phyloP scores from a whole-genome alignment of 1,140 invertebrate species.

The Plectus sambesii region DNA sequence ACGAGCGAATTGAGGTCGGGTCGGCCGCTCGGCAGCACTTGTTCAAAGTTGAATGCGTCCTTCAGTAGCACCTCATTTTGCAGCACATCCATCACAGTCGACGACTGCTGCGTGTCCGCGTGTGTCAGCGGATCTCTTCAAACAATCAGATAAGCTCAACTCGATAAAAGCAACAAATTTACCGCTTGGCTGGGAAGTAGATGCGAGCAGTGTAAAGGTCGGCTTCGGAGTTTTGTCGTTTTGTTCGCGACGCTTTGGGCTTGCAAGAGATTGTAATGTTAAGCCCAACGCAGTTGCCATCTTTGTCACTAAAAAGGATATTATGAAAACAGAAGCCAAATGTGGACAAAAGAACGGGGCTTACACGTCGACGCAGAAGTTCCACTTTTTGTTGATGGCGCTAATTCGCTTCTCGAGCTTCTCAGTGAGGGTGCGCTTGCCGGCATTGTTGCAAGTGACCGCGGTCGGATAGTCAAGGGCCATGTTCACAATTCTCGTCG shows the following conservation, averaged over 20 bases:
- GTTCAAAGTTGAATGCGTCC: slow-evolving; percentile 39
- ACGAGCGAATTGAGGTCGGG: slow-evolving; percentile 76
- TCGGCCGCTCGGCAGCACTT: slow-evolving; percentile 73
- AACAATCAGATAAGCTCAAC: background rate
- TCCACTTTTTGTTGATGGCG: slow-evolving; percentile 34
- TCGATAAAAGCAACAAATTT: background rate
- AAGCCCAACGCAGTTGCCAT: background rate
- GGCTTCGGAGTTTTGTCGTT: background rate
- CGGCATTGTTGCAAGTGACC: slow-evolving; percentile 34
- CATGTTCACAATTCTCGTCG: slow-evolving; percentile 29
- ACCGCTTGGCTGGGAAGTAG: too few relatives aligned
- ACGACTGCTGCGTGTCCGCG: background rate
- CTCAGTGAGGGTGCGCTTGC: slow-evolving; percentile 34
- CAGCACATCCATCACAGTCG: slow-evolving; percentile 30
- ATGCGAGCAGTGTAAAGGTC: too few relatives aligned
- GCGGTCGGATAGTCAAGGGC: slow-evolving; percentile 34
- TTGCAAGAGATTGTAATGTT: background rate
- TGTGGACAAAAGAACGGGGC: too few relatives aligned
- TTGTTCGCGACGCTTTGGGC: background rate
- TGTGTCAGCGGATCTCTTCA: background rate
- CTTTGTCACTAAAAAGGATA: background rate
- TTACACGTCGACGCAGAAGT: slow-evolving; percentile 28
- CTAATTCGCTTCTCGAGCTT: slow-evolving; percentile 28
- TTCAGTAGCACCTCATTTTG: slow-evolving; percentile 36
- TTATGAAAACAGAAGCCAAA: too few relatives aligned